These are phyloP conservation scores for Carpatolechia fugitivella DNA, from an alignment of 2,888 invertebrate species.

Conservation along the genomic window DNA sequence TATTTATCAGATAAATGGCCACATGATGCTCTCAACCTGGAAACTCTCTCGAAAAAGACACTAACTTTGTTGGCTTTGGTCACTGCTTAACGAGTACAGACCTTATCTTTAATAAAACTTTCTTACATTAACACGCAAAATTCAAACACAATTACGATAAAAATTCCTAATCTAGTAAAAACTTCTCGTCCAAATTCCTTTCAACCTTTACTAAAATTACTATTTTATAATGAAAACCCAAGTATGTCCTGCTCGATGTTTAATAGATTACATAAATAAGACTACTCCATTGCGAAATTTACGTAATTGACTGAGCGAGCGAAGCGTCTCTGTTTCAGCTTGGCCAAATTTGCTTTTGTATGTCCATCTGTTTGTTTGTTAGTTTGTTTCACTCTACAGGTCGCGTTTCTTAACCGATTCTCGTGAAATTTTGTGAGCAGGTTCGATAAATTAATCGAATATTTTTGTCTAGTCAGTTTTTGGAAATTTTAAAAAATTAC, in stretches of 20 bases:
- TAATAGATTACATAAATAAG: not conserved
- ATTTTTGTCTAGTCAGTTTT: too few relatives aligned
- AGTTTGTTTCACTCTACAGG: too few relatives aligned
- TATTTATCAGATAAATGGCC: constrained; percentile 13
- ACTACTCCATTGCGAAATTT: not conserved
- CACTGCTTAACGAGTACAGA: constrained; percentile 15
- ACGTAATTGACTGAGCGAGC: too few relatives aligned
- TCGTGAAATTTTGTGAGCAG: too few relatives aligned
- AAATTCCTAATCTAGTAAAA: constrained; percentile 13
- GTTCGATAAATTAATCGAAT: too few relatives aligned
- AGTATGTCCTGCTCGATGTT: constrained; percentile 9
- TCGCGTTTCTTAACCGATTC: too few relatives aligned
- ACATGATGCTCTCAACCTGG: not conserved
- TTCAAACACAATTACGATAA: constrained; percentile 2
- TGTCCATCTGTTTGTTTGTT: too few relatives aligned
- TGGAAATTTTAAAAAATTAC: too few relatives aligned
- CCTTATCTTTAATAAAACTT: constrained; percentile 5
- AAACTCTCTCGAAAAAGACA: not conserved
- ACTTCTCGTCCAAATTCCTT: constrained; percentile 6
- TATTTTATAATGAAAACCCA: constrained; percentile 10
- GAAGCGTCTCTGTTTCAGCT: too few relatives aligned
- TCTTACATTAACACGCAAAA: not conserved
- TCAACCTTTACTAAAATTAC: constrained; percentile 14
- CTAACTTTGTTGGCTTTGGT: not conserved
- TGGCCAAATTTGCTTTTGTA: too few relatives aligned